These are phyloP conservation scores for Planiliza haematocheilus DNA, from an alignment of 2,113 vertebrate genomes.

Conservation along the genomic window DNA sequence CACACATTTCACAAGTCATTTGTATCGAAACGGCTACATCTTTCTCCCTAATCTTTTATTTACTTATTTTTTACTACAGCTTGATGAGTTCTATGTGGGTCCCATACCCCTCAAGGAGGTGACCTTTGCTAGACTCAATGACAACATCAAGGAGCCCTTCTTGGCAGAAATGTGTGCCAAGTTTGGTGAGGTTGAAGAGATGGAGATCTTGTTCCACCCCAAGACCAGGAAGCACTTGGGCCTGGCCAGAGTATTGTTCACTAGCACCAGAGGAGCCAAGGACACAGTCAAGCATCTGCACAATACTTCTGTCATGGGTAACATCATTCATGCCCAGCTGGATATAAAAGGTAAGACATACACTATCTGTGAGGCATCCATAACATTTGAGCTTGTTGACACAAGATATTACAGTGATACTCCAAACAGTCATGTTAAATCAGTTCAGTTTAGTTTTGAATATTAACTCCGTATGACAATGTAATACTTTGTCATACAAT, in stretches of 20 bases:
- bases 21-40: not conserved
- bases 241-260: constrained; percentile 92
- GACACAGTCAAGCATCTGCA: constrained; percentile 93
- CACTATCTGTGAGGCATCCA: not conserved
- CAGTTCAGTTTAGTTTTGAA: no score
- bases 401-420: not conserved
- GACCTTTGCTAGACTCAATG: constrained; percentile 93
- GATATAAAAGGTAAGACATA: constrained; percentile 89
- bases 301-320: constrained; percentile 95
- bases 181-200: constrained; percentile 93
- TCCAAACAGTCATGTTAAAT: not conserved
- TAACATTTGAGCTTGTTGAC: not conserved
- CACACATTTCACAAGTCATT: not conserved
- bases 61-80: constrained; percentile 70
- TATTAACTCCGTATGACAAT: not conserved
- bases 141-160: constrained; percentile 94
- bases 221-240: constrained; percentile 93
- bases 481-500: not conserved
- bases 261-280: constrained; percentile 90
- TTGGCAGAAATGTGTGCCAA: constrained; percentile 95
- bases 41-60: not conserved
- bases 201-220: constrained; percentile 94
- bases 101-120: constrained; percentile 95
- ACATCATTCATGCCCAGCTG: constrained; percentile 93
- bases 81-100: constrained; percentile 94